Base-by-base conservation (phyloP, 1,140 invertebrate species). In the Tetranychus urticae region DNA sequence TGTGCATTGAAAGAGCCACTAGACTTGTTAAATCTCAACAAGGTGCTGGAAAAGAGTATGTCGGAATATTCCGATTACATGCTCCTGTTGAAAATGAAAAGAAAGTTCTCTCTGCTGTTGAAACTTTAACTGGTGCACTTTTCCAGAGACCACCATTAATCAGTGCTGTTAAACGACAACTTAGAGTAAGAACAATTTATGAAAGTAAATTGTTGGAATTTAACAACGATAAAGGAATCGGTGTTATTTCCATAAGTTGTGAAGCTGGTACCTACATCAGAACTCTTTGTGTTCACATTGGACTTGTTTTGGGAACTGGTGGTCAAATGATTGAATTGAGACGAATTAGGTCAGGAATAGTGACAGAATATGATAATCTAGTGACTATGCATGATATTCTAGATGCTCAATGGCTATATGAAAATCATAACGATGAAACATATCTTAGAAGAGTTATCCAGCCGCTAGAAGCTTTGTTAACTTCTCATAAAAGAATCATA, bases 261-360 rank as follows among this genome's bases (percentile, higher is more conserved):
- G 91, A 99, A 73, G 93, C 94, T 65, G 94, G 94, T 64, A 97
- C 94, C 3, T 99, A 98, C 71, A 88, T 99, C 58, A 81, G 96
- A 74, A 98, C 94, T 36, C 84, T 96, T 77, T 98, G 94, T 78
- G 93, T 98, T 56, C 96, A 99, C 77, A 77, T 98, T 58, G 96
- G 96, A 31, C 75, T 99, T 4, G 79, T 94, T 65, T 76, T 98
- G 14, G 94, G 92, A 34, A 87, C 89, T 65, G 94, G 96, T 62
- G 92, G 88, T 63, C 90, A 97, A 72, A 99, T 99, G 96, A 82
- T 92, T 69, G 96, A 99, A 70, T 77, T 99, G 1, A 73, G 96
- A 61, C 79, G 96, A 69, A 87, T 88, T 37, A 80, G 92, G 14
- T 97, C 94, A n/a, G 82, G 82, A 66, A 77, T 79, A 60, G 72